Evolutionary conservation across 2,888 invertebrate genomes (phyloP), one percentile per base, ranked within the genome.

Genomic region (Xestia ashworthii): DNA sequence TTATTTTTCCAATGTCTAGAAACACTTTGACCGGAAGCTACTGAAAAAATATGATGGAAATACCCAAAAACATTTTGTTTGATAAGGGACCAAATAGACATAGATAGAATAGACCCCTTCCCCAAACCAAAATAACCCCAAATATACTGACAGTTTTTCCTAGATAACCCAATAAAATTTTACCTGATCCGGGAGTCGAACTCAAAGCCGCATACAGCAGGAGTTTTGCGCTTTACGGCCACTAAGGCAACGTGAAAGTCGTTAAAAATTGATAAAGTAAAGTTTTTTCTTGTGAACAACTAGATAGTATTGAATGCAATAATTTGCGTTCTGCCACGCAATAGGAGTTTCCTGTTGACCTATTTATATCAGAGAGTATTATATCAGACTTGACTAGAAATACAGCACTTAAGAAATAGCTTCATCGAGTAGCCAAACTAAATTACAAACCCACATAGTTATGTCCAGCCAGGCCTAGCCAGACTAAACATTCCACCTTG

Each of bases 311-410:
- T 58, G n/a, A 55, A 25, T n/a, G 8, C 16, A 32, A 16, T 32
- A 25, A 50, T 32, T 25, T 25, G 60, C 60, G 60, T 58, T 12
- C n/a, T 25, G 19, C 9, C 32, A 62, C 32, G 38, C 19, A 19
- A 38, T 62, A 44, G 19, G 11, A 60, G 25, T 60, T 58, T 58
- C 70, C 58, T 32, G 46, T 71, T 60, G 58, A 46, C 58, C 70
- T 25, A 60, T 32, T 71, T 58, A 25, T 12, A 25, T 69, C 9
- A 41, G 38, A 53, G 60, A 60, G 8, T 60, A 6, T 32, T 6
- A 60, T 25, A 60, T 6, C 25, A 44, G 32, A 60, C 25, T 60
- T 32, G 14, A 16, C 12, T 58, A 14, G 14, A 0, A 32, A 22
- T 53, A 22, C 9, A 4, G 1, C 3, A 53, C 53, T 53, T 32